Evolutionary conservation across 2,797 vertebrate genomes (phyloP).

Genomic region (Enteromius viviparus): DNA sequence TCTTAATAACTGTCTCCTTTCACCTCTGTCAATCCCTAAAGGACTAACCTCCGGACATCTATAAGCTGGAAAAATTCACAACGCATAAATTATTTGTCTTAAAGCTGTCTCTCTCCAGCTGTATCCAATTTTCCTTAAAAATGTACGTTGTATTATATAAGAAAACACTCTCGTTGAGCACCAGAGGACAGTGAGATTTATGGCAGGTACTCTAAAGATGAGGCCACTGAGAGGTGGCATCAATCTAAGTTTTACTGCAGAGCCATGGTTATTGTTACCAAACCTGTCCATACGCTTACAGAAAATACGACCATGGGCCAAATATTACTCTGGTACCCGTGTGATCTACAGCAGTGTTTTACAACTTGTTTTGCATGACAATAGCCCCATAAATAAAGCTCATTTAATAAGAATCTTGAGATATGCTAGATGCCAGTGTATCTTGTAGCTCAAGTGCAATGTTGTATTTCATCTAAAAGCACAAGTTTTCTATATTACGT

Average conservation of each 20-base stretch:
- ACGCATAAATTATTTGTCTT: slow-evolving; percentile 39
- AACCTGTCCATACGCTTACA: slow-evolving; percentile 46
- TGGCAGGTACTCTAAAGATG: slow-evolving; percentile 64
- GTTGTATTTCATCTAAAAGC: neutral
- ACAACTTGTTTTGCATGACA: neutral
- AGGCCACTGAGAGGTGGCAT: slow-evolving; percentile 63
- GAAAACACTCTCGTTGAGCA: slow-evolving; percentile 14
- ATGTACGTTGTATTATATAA: slow-evolving; percentile 21
- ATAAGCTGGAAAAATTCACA: slow-evolving; percentile 22
- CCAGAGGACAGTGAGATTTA: slow-evolving; percentile 66
- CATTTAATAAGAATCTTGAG: neutral
- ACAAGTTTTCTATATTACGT: neutral
- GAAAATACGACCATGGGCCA: slow-evolving; percentile 55
- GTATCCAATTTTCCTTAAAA: slow-evolving; percentile 44
- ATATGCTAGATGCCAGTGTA: neutral
- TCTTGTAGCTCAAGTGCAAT: neutral
- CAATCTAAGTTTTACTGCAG: slow-evolving; percentile 64
- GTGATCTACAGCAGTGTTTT: slow-evolving; percentile 5
- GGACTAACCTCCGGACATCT: slow-evolving; percentile 34
- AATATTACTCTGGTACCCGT: slow-evolving; percentile 34
- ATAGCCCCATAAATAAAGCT: neutral
- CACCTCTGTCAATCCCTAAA: slow-evolving; percentile 16
- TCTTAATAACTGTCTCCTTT: slow-evolving; percentile 12
- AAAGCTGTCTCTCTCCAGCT: slow-evolving; percentile 31
- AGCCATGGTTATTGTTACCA: slow-evolving; percentile 63